phyloP scores from a whole-genome alignment of 2,888 invertebrate species.

The Bursaphelenchus okinawaensis region DNA sequence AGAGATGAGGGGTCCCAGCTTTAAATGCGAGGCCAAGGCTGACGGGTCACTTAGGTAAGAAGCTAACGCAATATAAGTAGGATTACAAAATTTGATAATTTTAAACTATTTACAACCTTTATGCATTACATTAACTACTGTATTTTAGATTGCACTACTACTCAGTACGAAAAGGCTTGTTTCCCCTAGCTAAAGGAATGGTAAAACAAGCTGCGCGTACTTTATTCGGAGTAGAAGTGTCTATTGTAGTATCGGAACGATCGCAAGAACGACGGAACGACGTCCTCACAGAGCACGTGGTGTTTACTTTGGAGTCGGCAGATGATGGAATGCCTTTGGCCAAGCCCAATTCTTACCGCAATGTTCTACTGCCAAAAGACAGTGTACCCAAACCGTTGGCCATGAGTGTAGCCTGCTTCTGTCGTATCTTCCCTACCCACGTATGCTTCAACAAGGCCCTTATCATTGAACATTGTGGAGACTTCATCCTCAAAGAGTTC shows the following conservation, averaged over 20 bases:
- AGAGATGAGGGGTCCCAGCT: conserved; percentile 48
- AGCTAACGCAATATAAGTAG: too few species aligned
- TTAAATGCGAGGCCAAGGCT: conserved; percentile 29
- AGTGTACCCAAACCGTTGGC: conserved; percentile 1
- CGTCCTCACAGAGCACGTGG: conserved; percentile 47
- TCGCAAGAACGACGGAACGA: conserved; percentile 44
- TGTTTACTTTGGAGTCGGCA: conserved; percentile 41
- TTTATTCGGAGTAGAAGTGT: conserved; percentile 47
- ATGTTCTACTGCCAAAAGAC: neutral
- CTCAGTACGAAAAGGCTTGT: conserved; percentile 46
- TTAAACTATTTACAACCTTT: neutral
- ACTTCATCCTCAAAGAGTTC: conserved; percentile 44
- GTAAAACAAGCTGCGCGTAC: conserved; percentile 37
- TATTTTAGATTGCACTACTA: conserved; percentile 44
- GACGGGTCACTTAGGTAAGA: conserved; percentile 30
- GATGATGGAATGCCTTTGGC: conserved; percentile 12
- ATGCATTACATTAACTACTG: neutral
- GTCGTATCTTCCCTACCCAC: conserved; percentile 48
- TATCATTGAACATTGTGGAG: conserved; percentile 51
- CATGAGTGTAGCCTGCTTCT: conserved; percentile 21
- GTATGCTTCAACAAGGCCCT: conserved; percentile 52
- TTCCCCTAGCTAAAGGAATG: conserved; percentile 46
- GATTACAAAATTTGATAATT: neutral
- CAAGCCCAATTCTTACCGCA: neutral
- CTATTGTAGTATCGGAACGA: conserved; percentile 45